Evolutionary conservation across 2,113 vertebrate genomes (phyloP).

Genomic region (Lepidothrix coronata): DNA sequence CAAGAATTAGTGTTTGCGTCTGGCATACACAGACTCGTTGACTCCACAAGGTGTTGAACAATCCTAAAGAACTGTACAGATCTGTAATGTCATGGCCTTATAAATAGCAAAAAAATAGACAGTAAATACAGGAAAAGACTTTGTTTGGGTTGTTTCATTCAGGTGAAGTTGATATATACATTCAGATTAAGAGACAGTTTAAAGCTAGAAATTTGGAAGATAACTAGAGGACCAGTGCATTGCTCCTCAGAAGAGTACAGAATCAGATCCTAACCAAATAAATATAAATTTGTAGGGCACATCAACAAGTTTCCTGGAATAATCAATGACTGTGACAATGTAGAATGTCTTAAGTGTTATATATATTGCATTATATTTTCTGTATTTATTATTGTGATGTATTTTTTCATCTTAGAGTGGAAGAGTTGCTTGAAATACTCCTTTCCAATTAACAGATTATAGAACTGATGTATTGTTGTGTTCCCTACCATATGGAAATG

Average conservation of each 20-base stretch:
- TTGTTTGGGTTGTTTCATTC: not conserved
- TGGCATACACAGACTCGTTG: not conserved
- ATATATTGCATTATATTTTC: not conserved
- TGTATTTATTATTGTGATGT: not conserved
- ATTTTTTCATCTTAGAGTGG: not conserved
- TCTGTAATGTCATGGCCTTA: not conserved
- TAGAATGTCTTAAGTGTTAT: not conserved
- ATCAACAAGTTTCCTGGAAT: not conserved
- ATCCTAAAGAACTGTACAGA: not conserved
- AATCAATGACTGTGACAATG: not conserved
- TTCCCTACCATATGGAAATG: not conserved
- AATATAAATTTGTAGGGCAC: not conserved
- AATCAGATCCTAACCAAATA: not conserved
- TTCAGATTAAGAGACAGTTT: not conserved
- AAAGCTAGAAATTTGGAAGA: not conserved
- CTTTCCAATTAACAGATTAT: not conserved
- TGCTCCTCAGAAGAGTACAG: not conserved
- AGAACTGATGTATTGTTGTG: not conserved
- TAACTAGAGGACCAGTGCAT: not conserved
- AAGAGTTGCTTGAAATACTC: not conserved
- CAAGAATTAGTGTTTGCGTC: not conserved
- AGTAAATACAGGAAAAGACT: not conserved
- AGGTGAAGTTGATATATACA: not conserved
- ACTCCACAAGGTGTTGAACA: not conserved
- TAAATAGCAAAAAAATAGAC: not conserved